Evolutionary conservation across 2,888 invertebrate genomes (phyloP).

Genomic region (Bembecia ichneumoniformis): DNA sequence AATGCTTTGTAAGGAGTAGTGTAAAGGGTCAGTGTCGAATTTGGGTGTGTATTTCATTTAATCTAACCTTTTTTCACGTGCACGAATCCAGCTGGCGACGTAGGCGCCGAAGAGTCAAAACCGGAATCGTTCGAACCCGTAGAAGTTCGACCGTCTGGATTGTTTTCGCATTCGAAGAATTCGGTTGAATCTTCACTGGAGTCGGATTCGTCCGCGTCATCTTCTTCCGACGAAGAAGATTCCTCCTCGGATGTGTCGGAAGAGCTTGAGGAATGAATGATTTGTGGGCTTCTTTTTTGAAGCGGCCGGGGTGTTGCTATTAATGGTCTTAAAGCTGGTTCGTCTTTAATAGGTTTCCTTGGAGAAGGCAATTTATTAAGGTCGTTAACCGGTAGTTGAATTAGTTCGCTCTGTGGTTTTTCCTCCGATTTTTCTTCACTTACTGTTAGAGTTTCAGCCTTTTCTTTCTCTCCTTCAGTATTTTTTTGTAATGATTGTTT

Average conservation of each 20-base stretch:
- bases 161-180: conserved; percentile 61
- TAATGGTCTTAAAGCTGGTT: conserved; percentile 67
- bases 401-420: neutral
- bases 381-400: conserved; percentile 5
- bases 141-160: conserved; percentile 74
- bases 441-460: conserved; percentile 29
- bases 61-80: conserved; percentile 73
- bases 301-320: conserved; percentile 76
- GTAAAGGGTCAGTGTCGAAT: conserved; percentile 11
- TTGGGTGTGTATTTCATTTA: conserved; percentile 1
- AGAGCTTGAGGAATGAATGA: conserved; percentile 52
- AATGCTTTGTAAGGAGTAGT: conserved; percentile 17
- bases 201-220: conserved; percentile 49
- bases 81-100: conserved; percentile 75
- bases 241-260: conserved; percentile 59
- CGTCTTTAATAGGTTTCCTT: conserved; percentile 62
- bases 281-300: conserved; percentile 64
- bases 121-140: conserved; percentile 89
- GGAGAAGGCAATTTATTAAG: conserved; percentile 12
- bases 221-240: conserved; percentile 41
- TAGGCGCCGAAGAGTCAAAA: conserved; percentile 80
- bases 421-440: conserved; percentile 20
- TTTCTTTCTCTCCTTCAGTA: conserved; percentile 26
- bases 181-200: conserved; percentile 54
- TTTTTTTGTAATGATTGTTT: conserved; percentile 16